A percentile compares a stretch with the other conserved stretches of the same genome.
Evolutionary conservation across 2,113 vertebrate species (phyloP).

Genomic region (Spea multiplicata): DNA sequence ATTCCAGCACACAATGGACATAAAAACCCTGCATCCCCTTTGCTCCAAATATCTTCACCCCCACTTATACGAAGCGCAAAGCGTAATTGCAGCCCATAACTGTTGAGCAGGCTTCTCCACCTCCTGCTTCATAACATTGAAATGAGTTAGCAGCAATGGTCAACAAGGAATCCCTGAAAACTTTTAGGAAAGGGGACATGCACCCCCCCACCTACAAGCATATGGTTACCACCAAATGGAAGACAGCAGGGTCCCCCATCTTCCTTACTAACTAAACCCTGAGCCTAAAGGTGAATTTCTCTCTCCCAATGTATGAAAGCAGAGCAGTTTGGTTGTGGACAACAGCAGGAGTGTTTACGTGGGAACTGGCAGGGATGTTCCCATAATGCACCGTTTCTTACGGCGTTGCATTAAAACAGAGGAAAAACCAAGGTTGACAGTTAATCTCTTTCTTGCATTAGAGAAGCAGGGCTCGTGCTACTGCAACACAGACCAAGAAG

Average conservation of each 20-base stretch:
- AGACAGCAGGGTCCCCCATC: slow-evolving; percentile 10
- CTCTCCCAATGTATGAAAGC: background rate
- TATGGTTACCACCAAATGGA: slow-evolving; percentile 12
- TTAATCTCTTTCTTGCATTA: background rate
- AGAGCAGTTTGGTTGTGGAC: background rate
- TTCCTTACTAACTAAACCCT: background rate
- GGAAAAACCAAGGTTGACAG: background rate
- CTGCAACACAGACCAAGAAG: background rate
- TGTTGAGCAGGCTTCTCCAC: background rate
- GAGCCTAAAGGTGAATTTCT: background rate
- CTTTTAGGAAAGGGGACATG: slow-evolving; percentile 1
- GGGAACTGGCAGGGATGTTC: background rate
- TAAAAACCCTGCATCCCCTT: slow-evolving; percentile 19
- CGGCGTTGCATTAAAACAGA: background rate
- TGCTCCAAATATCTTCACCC: background rate
- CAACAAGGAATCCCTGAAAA: slow-evolving; percentile 45
- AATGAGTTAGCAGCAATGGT: slow-evolving; percentile 38
- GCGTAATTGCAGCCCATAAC: slow-evolving; percentile 10
- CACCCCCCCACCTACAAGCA: slow-evolving; percentile 10
- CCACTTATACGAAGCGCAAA: slow-evolving; percentile 22
- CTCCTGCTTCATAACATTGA: slow-evolving; percentile 15
- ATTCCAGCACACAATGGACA: slow-evolving; percentile 19
- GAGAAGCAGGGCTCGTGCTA: background rate
- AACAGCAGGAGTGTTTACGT: background rate
- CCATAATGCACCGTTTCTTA: background rate